A percentile compares a stretch with the other conserved stretches of the same genome.
Evolutionary conservation across 2,113 vertebrate genomes (phyloP).

Genomic region (Trematomus loennbergii): DNA sequence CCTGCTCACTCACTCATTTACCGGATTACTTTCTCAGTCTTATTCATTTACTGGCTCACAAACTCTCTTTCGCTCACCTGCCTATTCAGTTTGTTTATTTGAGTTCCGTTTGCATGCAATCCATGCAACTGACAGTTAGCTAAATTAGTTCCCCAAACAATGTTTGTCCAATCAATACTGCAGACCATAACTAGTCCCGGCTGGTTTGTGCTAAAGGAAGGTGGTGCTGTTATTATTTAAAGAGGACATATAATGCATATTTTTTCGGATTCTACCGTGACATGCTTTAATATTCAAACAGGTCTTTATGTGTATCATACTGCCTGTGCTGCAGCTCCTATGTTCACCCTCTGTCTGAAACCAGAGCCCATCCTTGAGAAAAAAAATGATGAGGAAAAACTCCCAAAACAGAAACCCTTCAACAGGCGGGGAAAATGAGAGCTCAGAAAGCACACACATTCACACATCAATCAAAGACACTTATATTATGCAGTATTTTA

Average conservation of each 20-base stretch:
- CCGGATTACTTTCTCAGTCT: conserved; percentile 49
- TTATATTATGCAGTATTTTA: conserved; percentile 20
- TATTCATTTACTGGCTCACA: conserved; percentile 27
- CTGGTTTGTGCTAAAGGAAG: neutral
- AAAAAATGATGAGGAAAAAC: too few species aligned
- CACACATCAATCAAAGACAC: conserved; percentile 17
- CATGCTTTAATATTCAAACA: too few species aligned
- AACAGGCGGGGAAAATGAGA: too few species aligned
- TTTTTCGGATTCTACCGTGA: too few species aligned
- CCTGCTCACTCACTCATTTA: conserved; percentile 56
- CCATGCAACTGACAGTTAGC: neutral
- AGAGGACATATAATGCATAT: too few species aligned
- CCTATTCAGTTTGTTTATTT: neutral
- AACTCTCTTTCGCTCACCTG: neutral
- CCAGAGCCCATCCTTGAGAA: too few species aligned
- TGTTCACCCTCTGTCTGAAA: too few species aligned
- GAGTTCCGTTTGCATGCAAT: neutral
- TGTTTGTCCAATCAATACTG: neutral
- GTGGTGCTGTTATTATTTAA: neutral
- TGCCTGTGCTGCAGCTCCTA: too few species aligned
- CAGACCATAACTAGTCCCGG: neutral
- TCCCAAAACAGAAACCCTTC: too few species aligned
- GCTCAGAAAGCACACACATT: too few species aligned
- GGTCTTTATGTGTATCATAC: too few species aligned
- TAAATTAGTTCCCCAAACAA: neutral